phyloP scores from a whole-genome alignment of 1,140 invertebrate species.

The Mizuhopecten yessoensis region DNA sequence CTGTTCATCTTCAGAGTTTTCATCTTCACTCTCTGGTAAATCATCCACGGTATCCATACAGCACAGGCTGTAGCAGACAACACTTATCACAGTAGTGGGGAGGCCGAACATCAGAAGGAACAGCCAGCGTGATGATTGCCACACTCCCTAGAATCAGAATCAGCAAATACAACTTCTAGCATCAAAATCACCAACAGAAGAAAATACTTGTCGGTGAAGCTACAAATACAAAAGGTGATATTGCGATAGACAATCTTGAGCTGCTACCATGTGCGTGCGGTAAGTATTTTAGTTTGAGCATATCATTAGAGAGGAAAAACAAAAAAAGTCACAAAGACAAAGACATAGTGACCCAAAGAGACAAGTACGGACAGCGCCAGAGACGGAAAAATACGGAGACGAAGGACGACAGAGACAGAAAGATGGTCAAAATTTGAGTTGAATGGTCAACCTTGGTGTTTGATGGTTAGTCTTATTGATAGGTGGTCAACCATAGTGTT shows the following conservation, averaged over 20 bases:
- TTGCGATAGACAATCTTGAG: not conserved
- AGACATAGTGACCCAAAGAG: no score
- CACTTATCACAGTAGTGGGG: slow-evolving; percentile 79
- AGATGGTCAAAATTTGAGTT: no score
- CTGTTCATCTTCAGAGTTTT: slow-evolving; percentile 72
- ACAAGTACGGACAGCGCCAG: no score
- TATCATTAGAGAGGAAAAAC: no score
- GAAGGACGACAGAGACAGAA: no score
- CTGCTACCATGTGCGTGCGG: not conserved
- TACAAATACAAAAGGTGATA: not conserved
- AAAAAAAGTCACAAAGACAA: no score
- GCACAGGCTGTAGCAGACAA: slow-evolving; percentile 82
- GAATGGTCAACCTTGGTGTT: no score
- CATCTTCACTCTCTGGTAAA: slow-evolving; percentile 62
- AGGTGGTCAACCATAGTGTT: no score
- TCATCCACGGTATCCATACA: slow-evolving; percentile 81
- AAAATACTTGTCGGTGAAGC: not conserved
- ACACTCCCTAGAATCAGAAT: slow-evolving; percentile 75
- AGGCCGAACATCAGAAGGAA: slow-evolving; percentile 82
- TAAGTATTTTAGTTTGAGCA: not conserved
- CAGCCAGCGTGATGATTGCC: slow-evolving; percentile 80
- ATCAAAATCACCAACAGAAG: no score
- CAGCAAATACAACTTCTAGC: no score
- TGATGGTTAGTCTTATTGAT: no score
- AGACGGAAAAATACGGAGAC: no score